Evolutionary conservation across 2,113 vertebrate species (phyloP).

Genomic region (Calonectris borealis): DNA sequence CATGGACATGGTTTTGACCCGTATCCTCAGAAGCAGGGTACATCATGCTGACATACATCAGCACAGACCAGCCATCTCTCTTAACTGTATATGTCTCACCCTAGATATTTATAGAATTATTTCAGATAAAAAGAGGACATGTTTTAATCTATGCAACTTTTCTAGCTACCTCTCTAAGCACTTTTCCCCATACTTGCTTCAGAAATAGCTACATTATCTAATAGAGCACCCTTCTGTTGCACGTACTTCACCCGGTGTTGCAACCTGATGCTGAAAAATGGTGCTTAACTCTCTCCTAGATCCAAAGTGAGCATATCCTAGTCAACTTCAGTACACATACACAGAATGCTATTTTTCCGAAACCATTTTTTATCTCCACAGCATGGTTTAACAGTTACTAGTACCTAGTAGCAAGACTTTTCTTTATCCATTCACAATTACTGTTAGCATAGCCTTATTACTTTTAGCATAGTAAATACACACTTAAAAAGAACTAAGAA

Average conservation of each 20-base stretch:
- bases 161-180: not conserved
- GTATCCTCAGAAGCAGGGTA: not conserved
- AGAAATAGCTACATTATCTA: not conserved
- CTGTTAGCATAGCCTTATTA: not conserved
- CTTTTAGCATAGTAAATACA: not conserved
- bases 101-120: not conserved
- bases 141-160: not conserved
- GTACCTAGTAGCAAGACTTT: not conserved
- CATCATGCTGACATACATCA: not conserved
- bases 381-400: not conserved
- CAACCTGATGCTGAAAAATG: not conserved
- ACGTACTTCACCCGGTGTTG: not conserved
- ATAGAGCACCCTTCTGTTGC: not conserved
- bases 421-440: not conserved
- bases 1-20: accelerated
- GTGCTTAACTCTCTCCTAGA: not conserved
- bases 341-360: not conserved
- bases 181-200: not conserved
- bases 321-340: not conserved
- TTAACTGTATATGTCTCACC: accelerated
- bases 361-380: not conserved
- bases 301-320: not conserved
- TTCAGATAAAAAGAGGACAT: not conserved
- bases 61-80: not conserved
- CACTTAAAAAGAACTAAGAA: not conserved